Evolutionary conservation across 2,888 invertebrate species (phyloP), one percentile per base, ranked within the genome.

Genomic region (Eristalis tenax): DNA sequence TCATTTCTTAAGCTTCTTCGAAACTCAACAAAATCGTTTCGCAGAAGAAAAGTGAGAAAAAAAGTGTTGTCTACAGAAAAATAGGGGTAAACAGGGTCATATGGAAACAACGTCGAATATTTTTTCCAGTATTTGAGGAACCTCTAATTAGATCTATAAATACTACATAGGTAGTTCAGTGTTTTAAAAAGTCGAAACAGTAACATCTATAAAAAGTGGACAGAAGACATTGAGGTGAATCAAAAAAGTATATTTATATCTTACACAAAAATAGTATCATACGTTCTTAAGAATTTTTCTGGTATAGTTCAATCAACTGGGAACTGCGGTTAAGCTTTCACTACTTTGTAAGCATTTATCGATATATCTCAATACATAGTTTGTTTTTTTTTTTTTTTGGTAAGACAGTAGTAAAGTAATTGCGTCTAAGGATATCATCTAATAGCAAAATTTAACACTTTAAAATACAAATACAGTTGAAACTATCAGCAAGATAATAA

Each of bases 361-460:
- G 35, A 70, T 69, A 63, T 43, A 50, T 50, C 50, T 50, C 50
- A 50, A 50, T 18, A 50, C 18, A 50, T 18, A 50, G 8, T 43
- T 43, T 43, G 22, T 57, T 68, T 65, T 65, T 56, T 40, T 56
- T 38, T 32, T 28, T 79, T 71, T 69, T 79, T 79, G 59, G 22
- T n/a, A 61, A 69, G 74, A 86, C 74, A 86, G 77, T 50, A 78
- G 69, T 75, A 78, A 82, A 75, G 56, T 78, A 78, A 77, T 86
- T 83, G 86, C 86, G 43, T 78, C 86, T 86, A 86, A 83, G 43
- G 70, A 64, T 32, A 78, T 78, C 10, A 78, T 86, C 86, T 86
- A 86, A 70, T 86, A 86, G 86, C 86, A 68, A 83, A 74, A 75
- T 82, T 74, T 69, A 78, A 83, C 70, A 66, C 26, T 86, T 86